A percentile compares a stretch with the other conserved stretches of the same genome.
Conservation (phyloP, 2,113 vertebrate genomes). For the Leucopsar rothschildi region DNA sequence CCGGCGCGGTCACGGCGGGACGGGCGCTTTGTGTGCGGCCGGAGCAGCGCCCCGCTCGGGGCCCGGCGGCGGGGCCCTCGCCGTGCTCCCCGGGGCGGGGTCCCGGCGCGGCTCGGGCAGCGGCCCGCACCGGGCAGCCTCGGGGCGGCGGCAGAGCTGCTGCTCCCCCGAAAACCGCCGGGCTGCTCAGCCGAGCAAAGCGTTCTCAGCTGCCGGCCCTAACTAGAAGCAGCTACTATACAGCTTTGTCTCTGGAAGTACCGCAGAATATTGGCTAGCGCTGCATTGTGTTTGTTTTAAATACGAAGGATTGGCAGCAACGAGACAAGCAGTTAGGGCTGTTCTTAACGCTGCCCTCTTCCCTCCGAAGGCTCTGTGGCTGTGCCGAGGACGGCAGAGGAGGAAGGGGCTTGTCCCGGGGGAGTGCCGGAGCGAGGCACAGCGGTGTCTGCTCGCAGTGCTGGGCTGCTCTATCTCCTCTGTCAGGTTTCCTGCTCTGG, state of each 20-base stretch:
- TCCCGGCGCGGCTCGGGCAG: background rate
- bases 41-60: too few species aligned
- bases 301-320: background rate
- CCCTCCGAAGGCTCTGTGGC: background rate
- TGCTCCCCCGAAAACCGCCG: background rate
- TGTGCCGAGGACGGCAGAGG: background rate
- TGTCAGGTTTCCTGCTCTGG: background rate
- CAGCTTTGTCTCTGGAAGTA: background rate
- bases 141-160: background rate
- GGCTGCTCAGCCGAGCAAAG: background rate
- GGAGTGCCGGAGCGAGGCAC: background rate
- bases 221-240: background rate
- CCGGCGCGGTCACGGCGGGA: too few species aligned
- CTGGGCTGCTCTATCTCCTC: background rate
- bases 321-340: background rate
- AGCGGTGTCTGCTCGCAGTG: background rate
- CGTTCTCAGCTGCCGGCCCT: background rate
- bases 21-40: too few species aligned
- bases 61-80: background rate
- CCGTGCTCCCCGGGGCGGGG: background rate
- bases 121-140: background rate
- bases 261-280: rapidly evolving
- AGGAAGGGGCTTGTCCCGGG: background rate
- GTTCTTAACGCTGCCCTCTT: background rate
- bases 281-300: background rate